These are phyloP conservation scores for Teleopsis dalmanni DNA, from an alignment of 1,140 invertebrate genomes.

Conservation along the genomic window DNA sequence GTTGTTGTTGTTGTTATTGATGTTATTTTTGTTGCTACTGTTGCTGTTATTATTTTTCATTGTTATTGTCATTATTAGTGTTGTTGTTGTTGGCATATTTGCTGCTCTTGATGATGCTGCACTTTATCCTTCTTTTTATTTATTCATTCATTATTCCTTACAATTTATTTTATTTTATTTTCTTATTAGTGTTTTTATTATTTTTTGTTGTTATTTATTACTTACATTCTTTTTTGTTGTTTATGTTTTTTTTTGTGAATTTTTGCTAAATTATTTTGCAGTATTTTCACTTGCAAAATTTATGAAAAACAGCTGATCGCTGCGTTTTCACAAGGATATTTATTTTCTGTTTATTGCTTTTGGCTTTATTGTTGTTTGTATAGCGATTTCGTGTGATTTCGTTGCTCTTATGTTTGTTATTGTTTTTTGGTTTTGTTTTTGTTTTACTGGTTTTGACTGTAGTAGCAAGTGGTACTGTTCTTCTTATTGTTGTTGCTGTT, in stretches of 20 bases:
- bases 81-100: background rate
- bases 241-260: conserved; percentile 2
- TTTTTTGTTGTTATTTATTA: no score
- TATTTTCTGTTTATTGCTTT: background rate
- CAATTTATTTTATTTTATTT: no score
- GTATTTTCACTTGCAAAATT: conserved; percentile 2
- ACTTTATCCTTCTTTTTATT: conserved; percentile 19
- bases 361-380: conserved; percentile 2
- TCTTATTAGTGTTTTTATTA: no score
- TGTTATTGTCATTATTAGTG: no score
- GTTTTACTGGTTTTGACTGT: conserved; percentile 22
- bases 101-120: conserved; percentile 31
- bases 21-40: background rate
- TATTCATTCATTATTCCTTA: conserved; percentile 18
- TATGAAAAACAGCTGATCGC: conserved; percentile 13
- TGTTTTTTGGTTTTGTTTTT: background rate
- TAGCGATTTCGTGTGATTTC: background rate
- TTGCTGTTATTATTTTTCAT: background rate
- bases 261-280: background rate
- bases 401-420: background rate
- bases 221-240: no score
- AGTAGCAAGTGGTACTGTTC: no score
- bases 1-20: conserved; percentile 1
- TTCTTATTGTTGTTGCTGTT: no score
- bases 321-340: background rate